phyloP scores from a whole-genome alignment of 2,113 vertebrate species.

The Hemibates koningsi region DNA sequence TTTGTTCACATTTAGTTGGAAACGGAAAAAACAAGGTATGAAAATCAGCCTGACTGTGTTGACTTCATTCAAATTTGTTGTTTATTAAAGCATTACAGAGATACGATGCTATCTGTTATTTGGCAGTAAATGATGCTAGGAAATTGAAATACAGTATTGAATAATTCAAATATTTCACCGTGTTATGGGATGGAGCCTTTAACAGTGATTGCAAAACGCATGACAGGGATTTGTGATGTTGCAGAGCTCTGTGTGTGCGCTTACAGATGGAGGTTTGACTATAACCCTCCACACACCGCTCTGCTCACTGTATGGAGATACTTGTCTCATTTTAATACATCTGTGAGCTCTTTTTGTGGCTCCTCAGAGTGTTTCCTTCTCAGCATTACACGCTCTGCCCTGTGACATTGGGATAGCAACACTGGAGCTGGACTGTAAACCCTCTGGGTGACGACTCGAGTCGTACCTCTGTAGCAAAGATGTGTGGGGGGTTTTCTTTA shows the following conservation, averaged over 20 bases:
- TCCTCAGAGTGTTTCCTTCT: neutral
- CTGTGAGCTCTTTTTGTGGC: neutral
- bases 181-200: neutral
- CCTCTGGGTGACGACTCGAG: neutral
- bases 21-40: neutral
- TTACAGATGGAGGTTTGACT: neutral
- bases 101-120: neutral
- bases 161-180: neutral
- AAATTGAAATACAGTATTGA: neutral
- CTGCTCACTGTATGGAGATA: neutral
- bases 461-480: neutral
- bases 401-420: neutral
- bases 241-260: neutral
- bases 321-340: neutral
- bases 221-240: neutral
- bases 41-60: neutral
- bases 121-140: neutral
- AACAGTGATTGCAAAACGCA: neutral
- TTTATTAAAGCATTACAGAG: neutral
- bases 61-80: neutral
- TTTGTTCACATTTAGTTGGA: neutral
- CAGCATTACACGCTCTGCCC: fast-evolving
- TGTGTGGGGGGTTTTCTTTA: fast-evolving
- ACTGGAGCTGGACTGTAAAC: neutral
- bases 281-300: fast-evolving